Evolutionary conservation across 2,888 invertebrate genomes (phyloP).

Genomic region (Caradrina clavipalpis): DNA sequence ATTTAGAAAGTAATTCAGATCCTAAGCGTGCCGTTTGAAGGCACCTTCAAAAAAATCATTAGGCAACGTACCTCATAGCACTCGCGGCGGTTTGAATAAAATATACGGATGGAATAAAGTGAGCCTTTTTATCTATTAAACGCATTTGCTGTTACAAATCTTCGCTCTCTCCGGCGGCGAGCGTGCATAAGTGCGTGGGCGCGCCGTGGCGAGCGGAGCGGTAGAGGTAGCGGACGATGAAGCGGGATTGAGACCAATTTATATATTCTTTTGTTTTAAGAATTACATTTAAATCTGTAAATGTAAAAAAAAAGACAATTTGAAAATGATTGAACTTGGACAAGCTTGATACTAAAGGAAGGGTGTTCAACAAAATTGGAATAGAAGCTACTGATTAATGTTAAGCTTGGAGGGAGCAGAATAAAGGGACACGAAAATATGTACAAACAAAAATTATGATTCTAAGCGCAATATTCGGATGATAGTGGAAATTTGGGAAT

Average conservation of each 20-base stretch:
- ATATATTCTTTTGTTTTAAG: not conserved
- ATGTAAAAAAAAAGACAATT: not conserved
- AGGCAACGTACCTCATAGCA: constrained; percentile 77
- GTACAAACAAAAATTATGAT: too few species aligned
- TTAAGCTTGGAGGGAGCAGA: not conserved
- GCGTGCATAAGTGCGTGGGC: constrained; percentile 66
- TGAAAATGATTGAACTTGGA: not conserved
- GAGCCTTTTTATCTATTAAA: constrained; percentile 88
- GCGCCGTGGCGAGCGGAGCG: constrained; percentile 47
- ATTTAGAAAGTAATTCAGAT: constrained; percentile 54
- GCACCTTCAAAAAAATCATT: constrained; percentile 83
- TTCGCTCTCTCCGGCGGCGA: constrained; percentile 71
- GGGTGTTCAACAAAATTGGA: too few species aligned
- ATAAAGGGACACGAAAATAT: too few species aligned
- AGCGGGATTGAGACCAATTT: not conserved
- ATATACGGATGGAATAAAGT: constrained; percentile 83
- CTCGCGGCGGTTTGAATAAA: constrained; percentile 84
- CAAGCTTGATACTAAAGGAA: too few species aligned
- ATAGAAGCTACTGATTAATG: too few species aligned
- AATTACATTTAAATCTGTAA: not conserved
- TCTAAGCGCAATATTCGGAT: too few species aligned
- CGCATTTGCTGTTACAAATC: constrained; percentile 86
- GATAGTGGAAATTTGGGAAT: too few species aligned
- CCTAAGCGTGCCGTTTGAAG: constrained; percentile 66
- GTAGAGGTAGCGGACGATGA: constrained; percentile 23